Percentiles rank a stretch among this genome's conserved stretches.
Conservation (phyloP, 2,113 vertebrate species). For the Podarcis muralis region DNA sequence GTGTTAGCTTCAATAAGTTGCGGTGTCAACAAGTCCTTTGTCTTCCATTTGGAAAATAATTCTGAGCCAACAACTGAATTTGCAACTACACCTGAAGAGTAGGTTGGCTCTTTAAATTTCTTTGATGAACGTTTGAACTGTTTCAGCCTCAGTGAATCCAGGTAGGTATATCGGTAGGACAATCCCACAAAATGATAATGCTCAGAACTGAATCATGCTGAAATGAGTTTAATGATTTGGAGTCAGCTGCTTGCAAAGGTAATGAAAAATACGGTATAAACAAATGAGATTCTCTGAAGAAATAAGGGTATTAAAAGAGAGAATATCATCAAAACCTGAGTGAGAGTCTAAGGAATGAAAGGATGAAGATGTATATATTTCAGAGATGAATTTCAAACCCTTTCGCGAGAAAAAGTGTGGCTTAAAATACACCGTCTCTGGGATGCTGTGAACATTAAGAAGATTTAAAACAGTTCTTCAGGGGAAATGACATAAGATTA, state of each 20-base stretch:
- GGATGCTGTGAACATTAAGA: background rate
- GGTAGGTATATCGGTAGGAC: background rate
- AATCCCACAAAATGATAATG: background rate
- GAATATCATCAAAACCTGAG: background rate
- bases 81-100: background rate
- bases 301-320: slow-evolving; percentile 25
- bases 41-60: background rate
- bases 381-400: slow-evolving; percentile 21
- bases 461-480: background rate
- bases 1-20: background rate
- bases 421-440: slow-evolving; percentile 4
- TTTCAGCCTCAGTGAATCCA: background rate
- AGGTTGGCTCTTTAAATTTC: background rate
- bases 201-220: background rate
- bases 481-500: slow-evolving; percentile 25
- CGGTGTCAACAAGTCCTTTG: background rate
- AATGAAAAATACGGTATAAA: slow-evolving; percentile 13
- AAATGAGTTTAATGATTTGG: background rate
- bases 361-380: background rate
- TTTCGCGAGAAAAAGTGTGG: background rate
- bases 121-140: slow-evolving; percentile 12
- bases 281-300: slow-evolving; percentile 19
- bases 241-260: background rate
- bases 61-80: background rate
- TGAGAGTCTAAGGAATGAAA: background rate